Evolutionary conservation across 2,888 invertebrate species (phyloP).

Genomic region (Dynastes hyllus): DNA sequence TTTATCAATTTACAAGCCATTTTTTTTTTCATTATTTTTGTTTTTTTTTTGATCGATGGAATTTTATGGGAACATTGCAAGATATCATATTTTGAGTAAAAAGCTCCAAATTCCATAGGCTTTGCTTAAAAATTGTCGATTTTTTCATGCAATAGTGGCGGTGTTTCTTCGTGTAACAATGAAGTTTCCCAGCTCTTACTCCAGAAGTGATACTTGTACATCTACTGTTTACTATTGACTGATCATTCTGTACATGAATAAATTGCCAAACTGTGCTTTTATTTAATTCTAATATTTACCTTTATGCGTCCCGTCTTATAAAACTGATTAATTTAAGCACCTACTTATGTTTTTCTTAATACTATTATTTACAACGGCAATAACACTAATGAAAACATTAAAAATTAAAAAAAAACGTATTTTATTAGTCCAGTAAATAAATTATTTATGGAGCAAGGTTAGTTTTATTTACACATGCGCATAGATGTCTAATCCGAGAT

Average conservation of each 20-base stretch:
- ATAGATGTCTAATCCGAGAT: too few species aligned
- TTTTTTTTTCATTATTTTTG: too few species aligned
- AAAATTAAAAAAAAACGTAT: conserved; percentile 8
- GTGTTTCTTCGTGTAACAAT: too few species aligned
- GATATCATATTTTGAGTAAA: too few species aligned
- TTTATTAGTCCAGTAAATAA: conserved; percentile 32
- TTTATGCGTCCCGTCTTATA: not conserved
- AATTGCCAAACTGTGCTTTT: conserved; percentile 24
- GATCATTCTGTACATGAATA: conserved; percentile 35
- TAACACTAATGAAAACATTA: not conserved
- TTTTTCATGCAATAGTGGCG: too few species aligned
- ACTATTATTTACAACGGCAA: conserved; percentile 14
- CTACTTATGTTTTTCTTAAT: not conserved
- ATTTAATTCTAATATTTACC: conserved; percentile 8
- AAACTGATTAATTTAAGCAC: not conserved
- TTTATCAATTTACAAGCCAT: too few species aligned
- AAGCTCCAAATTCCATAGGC: too few species aligned
- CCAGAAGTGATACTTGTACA: too few species aligned
- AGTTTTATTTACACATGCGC: not conserved
- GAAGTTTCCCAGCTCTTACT: too few species aligned
- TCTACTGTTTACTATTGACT: conserved; percentile 34
- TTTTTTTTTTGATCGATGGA: too few species aligned
- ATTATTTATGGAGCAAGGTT: conserved; percentile 24
- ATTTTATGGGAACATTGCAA: too few species aligned
- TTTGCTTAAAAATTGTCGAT: too few species aligned